Base-by-base conservation (phyloP, 1,140 invertebrate species). In the Papilio polyxenes region DNA sequence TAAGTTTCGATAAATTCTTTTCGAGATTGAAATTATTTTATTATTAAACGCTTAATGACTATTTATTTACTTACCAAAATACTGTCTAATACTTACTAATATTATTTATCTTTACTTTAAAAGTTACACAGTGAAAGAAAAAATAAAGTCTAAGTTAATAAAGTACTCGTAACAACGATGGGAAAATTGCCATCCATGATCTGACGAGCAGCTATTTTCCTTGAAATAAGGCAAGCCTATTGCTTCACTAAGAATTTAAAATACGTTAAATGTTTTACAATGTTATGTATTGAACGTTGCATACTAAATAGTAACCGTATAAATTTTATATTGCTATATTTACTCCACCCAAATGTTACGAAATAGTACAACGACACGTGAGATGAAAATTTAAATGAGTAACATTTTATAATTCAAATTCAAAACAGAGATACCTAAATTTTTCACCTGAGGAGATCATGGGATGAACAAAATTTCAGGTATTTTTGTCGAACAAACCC, bases 171-270 rank as follows among this genome's bases (percentile, higher is more conserved):
- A 6, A 37, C 0, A 37, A 37, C 65, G 65, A 15, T 69, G 65
- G 65, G 65, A 69, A 69, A 69, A 69, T 69, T 69, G 65, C 65
- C 31, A 69, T 69, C 65, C 20, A 2, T 11, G 62, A 69, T 69
- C 1, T 40, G 31, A 6, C 4, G 11, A 69, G 23, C 65, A 69
- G 65, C 31, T 69, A 69, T 69, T 37, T 69, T 40, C 65, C 31
- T 11, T 69, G 65, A 69, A 69, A 5, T 69, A 69, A 8, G 59
- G 10, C 31, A 11, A 69, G 65, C 31, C 8, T 31, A 65, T 65
- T 13, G 31, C 31, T 37, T 17, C 31, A 37, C 65, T 13, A 69
- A 69, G 65, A 69, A 69, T 69, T 69, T 69, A 69, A 69, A 69
- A 37, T 69, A 69, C 31, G 11, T 69, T 37, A 69, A 11, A 69